Conservation (phyloP, 2,888 invertebrate genomes). For the Ceraclea dissimilis region DNA sequence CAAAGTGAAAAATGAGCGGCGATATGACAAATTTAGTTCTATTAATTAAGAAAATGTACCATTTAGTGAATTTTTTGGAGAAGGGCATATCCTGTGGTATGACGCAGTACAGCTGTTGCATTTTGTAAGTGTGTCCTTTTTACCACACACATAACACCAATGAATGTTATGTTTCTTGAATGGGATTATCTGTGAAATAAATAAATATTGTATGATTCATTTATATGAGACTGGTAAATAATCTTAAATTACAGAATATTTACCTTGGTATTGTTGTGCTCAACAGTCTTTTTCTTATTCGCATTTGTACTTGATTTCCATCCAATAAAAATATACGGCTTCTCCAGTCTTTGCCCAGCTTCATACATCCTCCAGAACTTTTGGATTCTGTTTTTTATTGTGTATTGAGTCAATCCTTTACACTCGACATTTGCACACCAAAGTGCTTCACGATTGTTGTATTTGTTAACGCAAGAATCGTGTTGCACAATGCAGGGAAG, state of each 20-base stretch:
- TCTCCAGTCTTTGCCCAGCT: neutral
- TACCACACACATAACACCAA: neutral
- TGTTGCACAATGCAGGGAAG: neutral
- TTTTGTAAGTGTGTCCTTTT: neutral
- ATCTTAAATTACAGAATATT: no score
- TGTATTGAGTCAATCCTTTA: neutral
- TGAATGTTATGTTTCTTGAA: neutral
- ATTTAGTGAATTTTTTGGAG: neutral
- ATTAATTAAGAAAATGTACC: neutral
- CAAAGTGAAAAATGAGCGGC: no score
- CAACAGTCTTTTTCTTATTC: neutral
- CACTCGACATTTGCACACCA: neutral
- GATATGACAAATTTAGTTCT: no score
- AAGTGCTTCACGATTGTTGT: neutral
- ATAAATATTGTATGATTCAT: no score
- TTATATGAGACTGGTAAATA: no score
- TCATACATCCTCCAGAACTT: neutral
- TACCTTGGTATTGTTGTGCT: no score
- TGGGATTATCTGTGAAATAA: neutral
- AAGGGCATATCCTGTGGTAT: neutral
- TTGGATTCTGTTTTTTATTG: neutral
- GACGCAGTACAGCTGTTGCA: neutral
- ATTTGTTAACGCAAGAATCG: neutral
- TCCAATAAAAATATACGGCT: neutral
- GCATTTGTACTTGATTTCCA: neutral